Evolutionary conservation across 2,888 invertebrate species (phyloP), one percentile per base, ranked within the genome.

Genomic region (Phaonia tiefii): DNA sequence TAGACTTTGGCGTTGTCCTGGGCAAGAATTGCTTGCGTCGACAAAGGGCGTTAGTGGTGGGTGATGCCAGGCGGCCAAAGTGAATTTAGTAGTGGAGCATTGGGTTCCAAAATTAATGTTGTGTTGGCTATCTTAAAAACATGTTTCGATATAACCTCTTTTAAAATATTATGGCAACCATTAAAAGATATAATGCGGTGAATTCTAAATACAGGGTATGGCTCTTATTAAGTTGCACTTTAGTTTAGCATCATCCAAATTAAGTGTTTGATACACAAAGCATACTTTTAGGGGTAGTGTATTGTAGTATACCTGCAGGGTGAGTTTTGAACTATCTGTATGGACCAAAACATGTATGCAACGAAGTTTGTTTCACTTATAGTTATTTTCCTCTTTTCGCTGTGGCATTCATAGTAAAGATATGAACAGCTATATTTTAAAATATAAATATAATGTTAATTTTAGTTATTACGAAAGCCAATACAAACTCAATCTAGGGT

Each of bases 91-190:
- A 26, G 22, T 22, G 63, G 44, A 65, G 22, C 46, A 63, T 69
- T 13, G 58, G 31, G 31, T 31, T 46, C 17, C 15, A 65, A 76
- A 79, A 46, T 69, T 42, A 26, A 56, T 56, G 56, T 46, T 26
- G 51, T 72, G 25, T 54, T 60, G 67, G 75, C 65, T 81, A 72
- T 81, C 81, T 81, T 81, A 75, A 78, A 81, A 81, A 81, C 75
- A 75, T 75, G 75, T 75, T 75, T 42, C 42, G 54, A 78, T 54
- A 77, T 58, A 75, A 75, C 72, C 81, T 81, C 81, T 75, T 63
- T 81, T 71, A 78, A 72, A 80, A 78, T 78, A 75, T 81, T 81
- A 72, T 72, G 69, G 78, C 72, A 81, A 78, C 81, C 81, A 75
- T 60, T 44, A 81, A 78, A 81, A 81, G 78, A 78, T 78, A 81